A percentile compares a stretch with the other conserved stretches of the same genome.
Evolutionary conservation across 92 coral and sea anemone species (phyloP).

Genomic region (Siderastrea siderea): DNA sequence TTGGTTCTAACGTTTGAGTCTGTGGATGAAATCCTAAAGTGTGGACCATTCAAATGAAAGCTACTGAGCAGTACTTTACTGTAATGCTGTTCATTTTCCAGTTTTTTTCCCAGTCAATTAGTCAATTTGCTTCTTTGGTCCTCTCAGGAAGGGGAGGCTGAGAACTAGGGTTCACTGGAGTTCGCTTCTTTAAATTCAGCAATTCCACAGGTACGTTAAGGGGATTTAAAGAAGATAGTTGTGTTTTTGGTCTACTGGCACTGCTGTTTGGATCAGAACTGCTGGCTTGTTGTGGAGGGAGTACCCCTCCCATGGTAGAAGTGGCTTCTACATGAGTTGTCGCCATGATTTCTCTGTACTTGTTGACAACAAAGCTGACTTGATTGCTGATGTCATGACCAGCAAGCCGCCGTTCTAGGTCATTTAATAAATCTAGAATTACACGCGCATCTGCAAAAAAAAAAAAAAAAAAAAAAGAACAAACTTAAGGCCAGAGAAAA

Average conservation of each 20-base stretch:
- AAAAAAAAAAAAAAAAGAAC: not conserved
- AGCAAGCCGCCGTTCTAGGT: constrained; percentile 63
- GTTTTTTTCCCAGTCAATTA: too few species aligned
- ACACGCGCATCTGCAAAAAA: constrained; percentile 79
- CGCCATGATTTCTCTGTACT: constrained; percentile 43
- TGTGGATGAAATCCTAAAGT: too few species aligned
- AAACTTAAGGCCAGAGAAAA: not conserved
- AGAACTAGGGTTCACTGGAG: constrained; percentile 5
- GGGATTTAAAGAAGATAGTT: constrained; percentile 90
- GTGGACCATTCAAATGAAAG: too few species aligned
- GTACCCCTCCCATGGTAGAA: not conserved
- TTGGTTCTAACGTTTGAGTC: too few species aligned
- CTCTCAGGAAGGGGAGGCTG: constrained; percentile 1
- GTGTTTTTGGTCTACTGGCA: constrained; percentile 19
- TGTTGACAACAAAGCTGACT: constrained; percentile 65
- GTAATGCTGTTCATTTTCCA: not conserved
- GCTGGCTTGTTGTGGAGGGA: not conserved
- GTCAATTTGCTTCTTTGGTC: not conserved
- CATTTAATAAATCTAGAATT: constrained; percentile 67
- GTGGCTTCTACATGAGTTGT: constrained; percentile 31
- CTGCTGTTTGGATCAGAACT: constrained; percentile 26
- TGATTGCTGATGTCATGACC: constrained; percentile 63
- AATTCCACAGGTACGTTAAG: constrained; percentile 88
- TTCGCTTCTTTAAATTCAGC: constrained; percentile 63
- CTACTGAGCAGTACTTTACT: too few species aligned